Evolutionary conservation across 2,797 vertebrate genomes (phyloP), one percentile per base, ranked within the genome.

Genomic region (Poecilia gillii): DNA sequence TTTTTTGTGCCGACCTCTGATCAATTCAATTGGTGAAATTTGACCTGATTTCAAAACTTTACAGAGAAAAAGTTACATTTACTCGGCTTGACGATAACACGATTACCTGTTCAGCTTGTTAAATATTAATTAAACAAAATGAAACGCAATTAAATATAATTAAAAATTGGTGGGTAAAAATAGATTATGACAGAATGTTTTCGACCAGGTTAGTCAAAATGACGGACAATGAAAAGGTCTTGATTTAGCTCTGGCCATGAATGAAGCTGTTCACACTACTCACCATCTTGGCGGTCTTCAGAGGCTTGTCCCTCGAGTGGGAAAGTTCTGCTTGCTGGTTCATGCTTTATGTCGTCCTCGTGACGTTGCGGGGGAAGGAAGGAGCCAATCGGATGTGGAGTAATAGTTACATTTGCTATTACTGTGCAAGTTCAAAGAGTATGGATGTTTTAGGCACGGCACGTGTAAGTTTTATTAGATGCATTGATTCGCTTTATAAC

Each of bases 261-360:
- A 75, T 53, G 1, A 73, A 53, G 2, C 2, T 11, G 33, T 45
- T 59, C 18, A 18, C 20, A 3, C 6, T 28, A 84, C 93, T 85
- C 43, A 94, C 93, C 93, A 94, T 94, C 46, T 83, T 90, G 85
- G 59, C 89, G 80, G 83, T 82, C 78, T 78, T 92, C 78, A 6
- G 76, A 85, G 75, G 88, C 79, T 43, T 66, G 36, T n/a, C 45
- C 53, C 49, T 82, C 0, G 1, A 72, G 85, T 76, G 79, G 83
- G n/a, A 31, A 46, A 77, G 76, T 11, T 62, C 39, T 75, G 76
- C 71, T 45, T 36, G 45, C 74, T 85, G 84, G 79, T 84, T 79
- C 82, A 51, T 0, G 25, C 64, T 80, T 92, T 93, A 84, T 93
- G 89, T 85, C 78, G 1, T 14, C 12, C 18, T 5, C n/a, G 33